Evolutionary conservation across 2,113 vertebrate genomes (phyloP).

Genomic region (human): GRCh38 chr3:129347501-129348000

Average conservation of each 20-base stretch:
- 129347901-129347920: not conserved
- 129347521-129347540: not conserved
- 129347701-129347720: not conserved
- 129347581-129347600: not conserved
- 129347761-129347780: no score
- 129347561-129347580: not conserved
- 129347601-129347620: no score
- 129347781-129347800: not conserved
- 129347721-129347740: not conserved
- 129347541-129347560: not conserved
- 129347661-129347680: not conserved
- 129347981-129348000: no score
- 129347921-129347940: not conserved
- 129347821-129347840: not conserved
- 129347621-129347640: not conserved
- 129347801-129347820: not conserved
- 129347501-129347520: no score
- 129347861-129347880: not conserved
- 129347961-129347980: not conserved
- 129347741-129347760: not conserved
- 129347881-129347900: not conserved
- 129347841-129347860: not conserved
- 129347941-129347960: not conserved
- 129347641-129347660: not conserved
- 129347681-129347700: not conserved